Conservation (phyloP, 92 coral and sea anemone genomes). For the Hydrozoanthus gracilis region DNA sequence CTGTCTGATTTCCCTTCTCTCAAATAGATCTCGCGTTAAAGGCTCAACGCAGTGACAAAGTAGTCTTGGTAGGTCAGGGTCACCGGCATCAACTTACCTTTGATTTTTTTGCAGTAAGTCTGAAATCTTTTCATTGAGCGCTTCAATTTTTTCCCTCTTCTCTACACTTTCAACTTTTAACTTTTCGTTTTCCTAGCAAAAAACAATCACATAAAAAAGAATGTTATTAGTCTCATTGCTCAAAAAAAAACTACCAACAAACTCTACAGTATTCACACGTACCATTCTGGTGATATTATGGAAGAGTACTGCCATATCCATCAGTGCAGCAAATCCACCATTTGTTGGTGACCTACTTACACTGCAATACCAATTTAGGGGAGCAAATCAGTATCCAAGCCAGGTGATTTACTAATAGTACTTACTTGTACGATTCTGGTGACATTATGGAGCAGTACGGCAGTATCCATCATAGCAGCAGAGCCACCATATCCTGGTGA, state of each 20-base stretch:
- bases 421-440: slow-evolving; percentile 90
- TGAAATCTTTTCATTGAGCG: slow-evolving; percentile 87
- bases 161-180: slow-evolving; percentile 83
- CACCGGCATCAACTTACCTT: slow-evolving; percentile 57
- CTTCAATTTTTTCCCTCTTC: slow-evolving; percentile 81
- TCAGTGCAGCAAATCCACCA: too few relatives aligned
- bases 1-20: too few relatives aligned
- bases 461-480: slow-evolving; percentile 88
- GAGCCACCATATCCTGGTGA: slow-evolving; percentile 65
- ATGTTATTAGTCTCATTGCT: too few relatives aligned
- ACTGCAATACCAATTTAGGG: too few relatives aligned
- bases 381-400: not conserved
- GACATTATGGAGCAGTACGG: slow-evolving; percentile 86
- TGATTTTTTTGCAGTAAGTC: slow-evolving; percentile 93
- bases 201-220: too few relatives aligned
- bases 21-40: too few relatives aligned
- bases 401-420: not conserved
- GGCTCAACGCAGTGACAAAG: not conserved
- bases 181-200: slow-evolving; percentile 90
- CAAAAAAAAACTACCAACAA: too few relatives aligned
- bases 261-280: too few relatives aligned
- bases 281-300: too few relatives aligned
- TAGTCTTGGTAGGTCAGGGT: too few relatives aligned
- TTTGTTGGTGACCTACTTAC: too few relatives aligned
- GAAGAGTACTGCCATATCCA: too few relatives aligned